phyloP scores from a whole-genome alignment of 2,113 vertebrate genomes.

The Eleginops maclovinus region DNA sequence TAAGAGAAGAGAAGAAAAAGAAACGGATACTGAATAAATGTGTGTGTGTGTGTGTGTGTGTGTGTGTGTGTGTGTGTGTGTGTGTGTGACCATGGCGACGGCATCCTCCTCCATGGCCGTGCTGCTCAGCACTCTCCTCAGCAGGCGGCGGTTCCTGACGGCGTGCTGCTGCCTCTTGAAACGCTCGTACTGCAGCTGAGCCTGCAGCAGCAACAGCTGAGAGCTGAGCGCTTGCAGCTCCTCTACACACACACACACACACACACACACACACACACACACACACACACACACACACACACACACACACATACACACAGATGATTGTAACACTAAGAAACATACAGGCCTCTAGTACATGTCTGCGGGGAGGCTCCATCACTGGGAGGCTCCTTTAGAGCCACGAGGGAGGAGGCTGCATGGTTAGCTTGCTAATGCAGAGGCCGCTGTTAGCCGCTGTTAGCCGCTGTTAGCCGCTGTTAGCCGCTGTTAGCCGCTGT shows the following conservation, averaged over 20 bases:
- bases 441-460: no score
- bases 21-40: no score
- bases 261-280: slow-evolving; percentile 6
- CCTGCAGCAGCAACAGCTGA: slow-evolving; percentile 92
- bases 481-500: no score
- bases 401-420: no score
- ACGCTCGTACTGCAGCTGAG: slow-evolving; percentile 92
- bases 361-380: no score
- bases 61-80: background rate
- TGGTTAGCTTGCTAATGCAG: no score
- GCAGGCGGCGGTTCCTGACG: slow-evolving; percentile 91
- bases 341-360: no score
- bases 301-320: slow-evolving; percentile 22
- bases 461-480: no score
- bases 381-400: no score
- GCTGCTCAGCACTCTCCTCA: slow-evolving; percentile 90
- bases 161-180: slow-evolving; percentile 97
- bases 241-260: slow-evolving; percentile 78
- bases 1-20: no score
- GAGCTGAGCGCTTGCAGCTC: slow-evolving; percentile 91
- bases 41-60: no score
- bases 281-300: background rate
- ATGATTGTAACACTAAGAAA: no score
- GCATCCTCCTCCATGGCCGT: slow-evolving; percentile 93
- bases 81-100: slow-evolving; percentile 90